Conservation (phyloP, 2,888 invertebrate species). For the Heliconius aoede region DNA sequence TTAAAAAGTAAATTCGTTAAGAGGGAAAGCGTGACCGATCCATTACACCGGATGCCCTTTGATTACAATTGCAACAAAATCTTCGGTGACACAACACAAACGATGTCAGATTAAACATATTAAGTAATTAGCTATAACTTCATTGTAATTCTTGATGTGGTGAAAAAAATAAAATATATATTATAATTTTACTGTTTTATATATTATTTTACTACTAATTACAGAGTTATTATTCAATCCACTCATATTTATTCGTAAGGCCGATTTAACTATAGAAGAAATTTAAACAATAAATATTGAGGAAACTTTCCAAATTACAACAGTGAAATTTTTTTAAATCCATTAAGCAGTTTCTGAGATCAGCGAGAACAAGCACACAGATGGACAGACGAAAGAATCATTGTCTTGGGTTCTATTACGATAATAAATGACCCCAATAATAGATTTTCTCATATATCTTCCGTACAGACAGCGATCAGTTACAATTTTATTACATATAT, state of each 20-base stretch:
- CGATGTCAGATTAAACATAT: slow-evolving; percentile 2
- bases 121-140: slow-evolving; percentile 7
- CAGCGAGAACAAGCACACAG: too few relatives aligned
- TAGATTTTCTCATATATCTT: too few relatives aligned
- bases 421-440: too few relatives aligned
- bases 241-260: neutral
- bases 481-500: too few relatives aligned
- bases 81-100: slow-evolving; percentile 23
- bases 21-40: slow-evolving; percentile 40
- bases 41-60: slow-evolving; percentile 39
- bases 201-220: neutral
- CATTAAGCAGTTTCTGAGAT: too few relatives aligned
- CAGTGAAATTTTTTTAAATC: too few relatives aligned
- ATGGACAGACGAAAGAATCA: too few relatives aligned
- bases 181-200: neutral
- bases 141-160: neutral
- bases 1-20: slow-evolving; percentile 21
- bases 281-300: too few relatives aligned
- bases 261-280: too few relatives aligned
- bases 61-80: slow-evolving; percentile 19
- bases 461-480: too few relatives aligned
- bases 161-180: neutral
- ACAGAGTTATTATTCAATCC: neutral
- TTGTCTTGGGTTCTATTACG: too few relatives aligned
- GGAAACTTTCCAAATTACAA: too few relatives aligned